phyloP scores from a whole-genome alignment of 2,888 invertebrate genomes.

The Diploptera punctata region DNA sequence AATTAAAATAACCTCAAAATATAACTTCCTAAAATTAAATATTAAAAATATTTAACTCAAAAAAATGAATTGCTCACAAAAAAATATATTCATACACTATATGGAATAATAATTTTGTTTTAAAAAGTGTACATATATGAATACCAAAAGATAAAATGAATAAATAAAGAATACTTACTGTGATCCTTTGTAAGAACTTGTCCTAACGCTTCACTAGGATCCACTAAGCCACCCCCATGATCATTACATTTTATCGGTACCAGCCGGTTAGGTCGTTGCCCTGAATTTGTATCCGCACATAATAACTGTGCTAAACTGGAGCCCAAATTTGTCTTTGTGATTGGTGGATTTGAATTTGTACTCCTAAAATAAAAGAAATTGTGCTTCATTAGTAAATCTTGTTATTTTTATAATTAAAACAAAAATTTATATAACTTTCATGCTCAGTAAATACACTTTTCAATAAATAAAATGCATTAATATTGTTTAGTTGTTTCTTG shows the following conservation, averaged over 20 bases:
- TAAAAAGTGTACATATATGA: too few species aligned
- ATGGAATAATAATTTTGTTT: too few species aligned
- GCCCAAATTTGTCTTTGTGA: conserved; percentile 46
- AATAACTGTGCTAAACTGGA: conserved; percentile 62
- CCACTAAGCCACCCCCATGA: conserved; percentile 42
- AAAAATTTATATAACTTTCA: too few species aligned
- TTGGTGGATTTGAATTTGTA: not conserved
- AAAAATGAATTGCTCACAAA: too few species aligned
- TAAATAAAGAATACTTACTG: conserved; percentile 22
- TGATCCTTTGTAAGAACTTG: conserved; percentile 37
- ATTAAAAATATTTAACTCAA: too few species aligned
- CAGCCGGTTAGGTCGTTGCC: not conserved
- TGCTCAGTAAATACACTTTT: too few species aligned
- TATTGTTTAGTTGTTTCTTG: too few species aligned
- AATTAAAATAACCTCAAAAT: too few species aligned
- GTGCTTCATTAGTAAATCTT: not conserved
- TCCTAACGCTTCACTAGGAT: conserved; percentile 44
- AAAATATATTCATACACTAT: too few species aligned
- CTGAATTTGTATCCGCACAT: conserved; percentile 45
- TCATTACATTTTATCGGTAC: conserved; percentile 38
- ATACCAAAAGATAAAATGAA: too few species aligned
- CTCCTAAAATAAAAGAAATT: not conserved
- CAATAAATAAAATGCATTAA: too few species aligned
- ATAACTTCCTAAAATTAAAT: too few species aligned
- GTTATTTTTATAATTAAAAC: not conserved